Evolutionary conservation across 2,888 invertebrate species (phyloP).

Genomic region (Tipula helvola): DNA sequence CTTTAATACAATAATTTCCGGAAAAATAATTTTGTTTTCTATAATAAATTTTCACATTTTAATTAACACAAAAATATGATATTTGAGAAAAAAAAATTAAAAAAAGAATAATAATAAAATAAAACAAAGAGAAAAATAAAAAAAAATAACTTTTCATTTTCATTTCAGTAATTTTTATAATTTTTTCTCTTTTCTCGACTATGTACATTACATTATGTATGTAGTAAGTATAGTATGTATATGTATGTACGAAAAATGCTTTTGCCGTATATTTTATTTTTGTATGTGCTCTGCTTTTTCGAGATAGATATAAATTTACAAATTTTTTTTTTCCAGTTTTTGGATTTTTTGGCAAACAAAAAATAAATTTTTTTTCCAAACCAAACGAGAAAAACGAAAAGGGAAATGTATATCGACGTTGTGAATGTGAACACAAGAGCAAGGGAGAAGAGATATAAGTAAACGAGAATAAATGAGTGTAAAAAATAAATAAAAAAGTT

Average conservation of each 20-base stretch:
- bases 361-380: background rate
- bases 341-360: background rate
- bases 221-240: background rate
- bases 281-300: background rate
- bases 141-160: background rate
- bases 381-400: background rate
- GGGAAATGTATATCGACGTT: background rate
- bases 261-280: background rate
- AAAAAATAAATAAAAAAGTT: background rate
- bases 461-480: background rate
- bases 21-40: background rate
- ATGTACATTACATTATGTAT: background rate
- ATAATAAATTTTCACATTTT: constrained; percentile 4
- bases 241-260: background rate
- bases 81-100: background rate
- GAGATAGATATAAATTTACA: background rate
- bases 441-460: background rate
- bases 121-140: background rate
- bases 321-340: background rate
- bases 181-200: background rate
- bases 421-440: background rate
- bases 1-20: background rate
- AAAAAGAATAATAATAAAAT: background rate
- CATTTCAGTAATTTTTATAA: background rate
- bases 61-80: constrained; percentile 1